Evolutionary conservation across 2,797 vertebrate genomes (phyloP).

Genomic region (Geotrypetes seraphini): DNA sequence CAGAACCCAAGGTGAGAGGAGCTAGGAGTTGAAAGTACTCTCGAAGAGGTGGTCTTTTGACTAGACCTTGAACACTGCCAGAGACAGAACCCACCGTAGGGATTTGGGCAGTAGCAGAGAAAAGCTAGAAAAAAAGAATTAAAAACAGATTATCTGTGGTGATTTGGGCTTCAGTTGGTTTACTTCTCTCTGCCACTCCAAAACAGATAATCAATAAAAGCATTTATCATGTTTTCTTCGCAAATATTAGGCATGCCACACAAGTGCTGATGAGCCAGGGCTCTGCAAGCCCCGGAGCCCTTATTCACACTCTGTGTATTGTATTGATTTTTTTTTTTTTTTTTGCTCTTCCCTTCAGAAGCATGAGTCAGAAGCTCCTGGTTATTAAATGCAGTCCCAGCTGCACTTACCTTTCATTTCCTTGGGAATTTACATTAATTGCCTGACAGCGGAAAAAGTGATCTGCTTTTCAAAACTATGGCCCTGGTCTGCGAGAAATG

Average conservation of each 20-base stretch:
- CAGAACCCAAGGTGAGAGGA: too few species aligned
- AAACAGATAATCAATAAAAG: constrained; percentile 8
- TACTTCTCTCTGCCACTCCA: background rate
- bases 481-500: constrained; percentile 40
- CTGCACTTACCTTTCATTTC: constrained; percentile 48
- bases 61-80: too few species aligned
- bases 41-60: too few species aligned
- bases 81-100: too few species aligned
- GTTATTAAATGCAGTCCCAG: constrained; percentile 51
- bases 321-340: constrained; percentile 40
- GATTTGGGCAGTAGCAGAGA: too few species aligned
- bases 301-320: constrained; percentile 6
- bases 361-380: constrained; percentile 33
- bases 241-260: constrained; percentile 11
- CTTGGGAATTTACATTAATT: constrained; percentile 61
- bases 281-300: constrained; percentile 9
- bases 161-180: background rate
- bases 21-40: too few species aligned
- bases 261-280: constrained; percentile 22
- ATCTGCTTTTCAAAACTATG: constrained; percentile 42
- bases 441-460: constrained; percentile 51
- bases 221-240: constrained; percentile 18
- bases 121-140: background rate
- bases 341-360: constrained; percentile 24
- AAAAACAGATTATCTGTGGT: background rate